Percentiles rank a stretch among this genome's conserved stretches.
These are phyloP conservation scores for Drosophila mimica DNA, from an alignment of 2,888 invertebrate species.

Conservation along the genomic window DNA sequence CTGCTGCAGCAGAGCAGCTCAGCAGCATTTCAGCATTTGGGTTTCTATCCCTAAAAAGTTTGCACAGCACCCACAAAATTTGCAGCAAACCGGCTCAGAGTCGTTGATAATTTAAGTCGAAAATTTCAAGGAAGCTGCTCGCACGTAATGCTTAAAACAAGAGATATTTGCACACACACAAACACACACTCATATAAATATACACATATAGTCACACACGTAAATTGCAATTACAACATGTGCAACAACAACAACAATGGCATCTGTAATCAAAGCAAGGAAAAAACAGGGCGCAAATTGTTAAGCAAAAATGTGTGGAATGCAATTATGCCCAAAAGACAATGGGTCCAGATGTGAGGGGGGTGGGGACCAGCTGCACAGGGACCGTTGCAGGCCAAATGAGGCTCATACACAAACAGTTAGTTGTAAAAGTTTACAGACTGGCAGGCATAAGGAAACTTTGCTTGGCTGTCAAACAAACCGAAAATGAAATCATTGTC, in stretches of 20 bases:
- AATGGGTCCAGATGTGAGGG: slow-evolving; percentile 20
- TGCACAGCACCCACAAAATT: slow-evolving; percentile 66
- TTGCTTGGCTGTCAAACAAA: slow-evolving; percentile 69
- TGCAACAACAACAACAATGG: slow-evolving; percentile 47
- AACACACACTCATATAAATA: slow-evolving; percentile 5
- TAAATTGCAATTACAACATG: slow-evolving; percentile 76
- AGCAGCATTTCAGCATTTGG: slow-evolving; percentile 2
- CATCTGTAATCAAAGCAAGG: slow-evolving; percentile 68
- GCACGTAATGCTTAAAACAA: slow-evolving; percentile 66
- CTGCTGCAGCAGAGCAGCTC: not conserved
- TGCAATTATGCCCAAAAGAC: slow-evolving; percentile 71
- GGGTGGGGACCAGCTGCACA: not conserved
- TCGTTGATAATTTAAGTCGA: slow-evolving; percentile 80
- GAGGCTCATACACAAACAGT: slow-evolving; percentile 49
- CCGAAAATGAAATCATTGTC: slow-evolving; percentile 79
- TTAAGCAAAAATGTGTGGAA: slow-evolving; percentile 58
- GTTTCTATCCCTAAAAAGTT: slow-evolving; percentile 57
- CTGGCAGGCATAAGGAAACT: slow-evolving; percentile 36
- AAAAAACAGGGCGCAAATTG: slow-evolving; percentile 46
- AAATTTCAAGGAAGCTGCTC: slow-evolving; percentile 68
- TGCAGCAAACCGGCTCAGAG: slow-evolving; percentile 52
- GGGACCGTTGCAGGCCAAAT: slow-evolving; percentile 49
- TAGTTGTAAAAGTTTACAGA: slow-evolving; percentile 58
- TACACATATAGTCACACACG: slow-evolving; percentile 30
- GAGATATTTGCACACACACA: slow-evolving; percentile 48